Evolutionary conservation across 2,113 vertebrate genomes (phyloP), one percentile per base, ranked within the genome.

Genomic region (Lota lota): DNA sequence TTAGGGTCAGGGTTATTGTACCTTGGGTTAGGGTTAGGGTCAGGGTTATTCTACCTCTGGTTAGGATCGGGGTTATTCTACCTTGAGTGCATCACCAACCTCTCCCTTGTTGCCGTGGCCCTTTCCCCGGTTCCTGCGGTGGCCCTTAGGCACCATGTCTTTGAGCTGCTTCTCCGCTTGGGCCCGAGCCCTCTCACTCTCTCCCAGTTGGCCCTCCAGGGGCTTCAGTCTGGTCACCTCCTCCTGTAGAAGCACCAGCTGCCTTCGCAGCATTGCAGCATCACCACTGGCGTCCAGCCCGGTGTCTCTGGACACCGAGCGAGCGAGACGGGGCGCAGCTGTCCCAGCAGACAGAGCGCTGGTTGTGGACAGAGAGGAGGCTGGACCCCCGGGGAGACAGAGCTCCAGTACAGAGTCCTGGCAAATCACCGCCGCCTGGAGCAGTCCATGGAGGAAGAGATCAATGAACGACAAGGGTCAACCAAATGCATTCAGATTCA

Each of bases 391-490:
- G 0, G 82, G 90, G 36, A 85, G 22, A 3, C 89, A 91, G 16
- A 94, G 84, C 78, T 94, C 94, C 82, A 97, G 80, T 67, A 94
- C 58, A 0, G 94, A 93, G 79, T 97, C 96, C 86, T 97, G 96
- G 63, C 92, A 91, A 53, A 93, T 90, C 63, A 95, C 93, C 1
- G 91, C 88, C 0, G 93, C 95, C 95, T 97, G 83, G 0, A 1
- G 36, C 2, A 2, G 57, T 11, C 15, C 28, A 7, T 33, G 8
- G 20, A 36, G 36, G 4, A 20, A 6, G 11, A 10, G n/a, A 16
- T 61, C 16, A 61, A 58, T 17, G 15, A 16, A 16, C 21, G 8
- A 5, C 59, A 22, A 5, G 21, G 58, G 58, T n/a, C 58, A 2
- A 21, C 21, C 10, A 4, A 14, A n/a, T 4, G 18, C 19, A 4